A percentile compares a stretch with the other conserved stretches of the same genome.
These are phyloP conservation scores for Morus bassanus DNA, from an alignment of 2,797 vertebrate species.

Conservation along the genomic window DNA sequence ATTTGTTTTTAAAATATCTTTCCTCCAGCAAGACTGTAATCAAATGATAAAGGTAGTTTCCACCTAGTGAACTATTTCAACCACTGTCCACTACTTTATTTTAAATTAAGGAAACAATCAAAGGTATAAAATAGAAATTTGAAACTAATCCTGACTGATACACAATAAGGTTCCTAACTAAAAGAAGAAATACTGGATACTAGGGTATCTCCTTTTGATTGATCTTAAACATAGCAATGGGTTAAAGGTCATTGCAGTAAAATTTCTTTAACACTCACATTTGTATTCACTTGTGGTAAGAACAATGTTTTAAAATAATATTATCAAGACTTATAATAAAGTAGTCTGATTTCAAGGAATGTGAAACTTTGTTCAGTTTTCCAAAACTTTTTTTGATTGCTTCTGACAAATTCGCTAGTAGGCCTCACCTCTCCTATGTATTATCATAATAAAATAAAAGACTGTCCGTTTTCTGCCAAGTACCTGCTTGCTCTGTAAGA, in stretches of 20 bases:
- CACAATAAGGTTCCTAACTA: not conserved
- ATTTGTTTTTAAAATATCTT: not conserved
- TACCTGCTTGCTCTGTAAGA: slow-evolving; percentile 51
- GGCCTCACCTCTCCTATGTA: not conserved
- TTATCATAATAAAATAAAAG: slow-evolving; percentile 51
- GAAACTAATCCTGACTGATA: not conserved
- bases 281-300: not conserved
- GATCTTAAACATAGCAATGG: not conserved
- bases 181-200: not conserved
- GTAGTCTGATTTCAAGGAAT: not conserved
- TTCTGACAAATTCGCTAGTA: not conserved
- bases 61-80: not conserved
- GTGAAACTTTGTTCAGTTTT: slow-evolving; percentile 1
- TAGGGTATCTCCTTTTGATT: not conserved
- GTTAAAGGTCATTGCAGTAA: not conserved
- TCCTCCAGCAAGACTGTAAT: not conserved
- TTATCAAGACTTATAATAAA: not conserved
- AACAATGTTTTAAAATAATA: not conserved
- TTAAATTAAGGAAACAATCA: not conserved
- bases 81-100: not conserved
- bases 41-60: not conserved
- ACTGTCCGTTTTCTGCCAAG: slow-evolving; percentile 42
- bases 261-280: not conserved
- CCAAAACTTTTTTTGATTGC: not conserved
- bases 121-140: not conserved